Evolutionary conservation across 2,888 invertebrate species (phyloP).

Genomic region (Plagiodera versicolora): DNA sequence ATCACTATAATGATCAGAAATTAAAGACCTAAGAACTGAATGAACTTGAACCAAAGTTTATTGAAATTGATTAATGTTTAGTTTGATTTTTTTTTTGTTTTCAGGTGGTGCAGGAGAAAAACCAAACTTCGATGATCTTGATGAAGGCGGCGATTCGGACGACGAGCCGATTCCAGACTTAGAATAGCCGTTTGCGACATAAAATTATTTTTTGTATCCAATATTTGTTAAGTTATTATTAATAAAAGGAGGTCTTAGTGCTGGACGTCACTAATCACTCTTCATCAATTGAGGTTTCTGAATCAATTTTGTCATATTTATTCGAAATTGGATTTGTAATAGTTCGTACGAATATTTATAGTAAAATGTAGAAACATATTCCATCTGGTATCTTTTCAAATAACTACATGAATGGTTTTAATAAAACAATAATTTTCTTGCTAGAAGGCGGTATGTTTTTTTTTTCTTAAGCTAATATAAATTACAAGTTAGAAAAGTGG

Average conservation of each 20-base stretch:
- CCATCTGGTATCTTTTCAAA: background rate
- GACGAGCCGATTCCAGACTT: slow-evolving; percentile 79
- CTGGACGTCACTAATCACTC: slow-evolving; percentile 19
- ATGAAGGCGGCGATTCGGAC: slow-evolving; percentile 72
- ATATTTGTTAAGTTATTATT: slow-evolving; percentile 37
- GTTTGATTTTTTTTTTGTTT: slow-evolving; percentile 14
- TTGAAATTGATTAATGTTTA: too few species aligned
- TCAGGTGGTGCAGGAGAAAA: slow-evolving; percentile 54
- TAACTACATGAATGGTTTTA: background rate
- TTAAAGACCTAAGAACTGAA: too few species aligned
- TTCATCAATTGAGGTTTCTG: slow-evolving; percentile 10
- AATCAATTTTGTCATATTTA: slow-evolving; percentile 5
- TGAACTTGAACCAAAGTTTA: too few species aligned
- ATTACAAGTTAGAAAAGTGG: background rate
- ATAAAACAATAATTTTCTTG: background rate
- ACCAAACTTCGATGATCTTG: slow-evolving; percentile 75
- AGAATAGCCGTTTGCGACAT: slow-evolving; percentile 56
- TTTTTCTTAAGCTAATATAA: background rate
- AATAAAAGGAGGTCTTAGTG: slow-evolving; percentile 35
- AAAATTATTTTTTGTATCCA: slow-evolving; percentile 29
- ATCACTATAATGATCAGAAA: too few species aligned
- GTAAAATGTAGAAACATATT: background rate
- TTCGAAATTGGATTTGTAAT: background rate
- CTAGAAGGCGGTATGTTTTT: background rate
- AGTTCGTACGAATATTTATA: background rate